phyloP scores from a whole-genome alignment of 2,888 invertebrate species.

The Zaprionus lineosus region DNA sequence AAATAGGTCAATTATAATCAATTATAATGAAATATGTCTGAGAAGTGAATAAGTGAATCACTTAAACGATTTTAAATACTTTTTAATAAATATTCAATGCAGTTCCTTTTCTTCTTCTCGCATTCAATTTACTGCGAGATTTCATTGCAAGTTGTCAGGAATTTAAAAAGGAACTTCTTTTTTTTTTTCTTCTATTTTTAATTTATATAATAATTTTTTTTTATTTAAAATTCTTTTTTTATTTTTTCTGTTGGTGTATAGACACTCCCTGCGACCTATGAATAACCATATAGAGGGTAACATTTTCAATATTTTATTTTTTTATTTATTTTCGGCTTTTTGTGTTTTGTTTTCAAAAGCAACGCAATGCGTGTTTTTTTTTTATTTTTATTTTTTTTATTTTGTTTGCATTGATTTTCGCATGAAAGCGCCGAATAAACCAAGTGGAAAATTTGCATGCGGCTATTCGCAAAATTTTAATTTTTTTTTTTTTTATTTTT shows the following conservation, averaged over 20 bases:
- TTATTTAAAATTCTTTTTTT: not conserved
- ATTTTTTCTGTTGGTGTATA: not conserved
- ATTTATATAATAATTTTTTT: no score
- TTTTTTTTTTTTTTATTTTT: slow-evolving; percentile 29
- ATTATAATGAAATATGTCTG: no score
- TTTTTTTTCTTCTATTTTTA: no score
- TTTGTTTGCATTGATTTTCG: slow-evolving; percentile 77
- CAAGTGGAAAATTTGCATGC: slow-evolving; percentile 80
- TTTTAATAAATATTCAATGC: no score
- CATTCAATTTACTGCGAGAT: no score
- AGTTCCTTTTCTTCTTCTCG: no score
- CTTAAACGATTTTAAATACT: no score
- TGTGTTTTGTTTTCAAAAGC: slow-evolving; percentile 37
- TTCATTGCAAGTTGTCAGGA: no score
- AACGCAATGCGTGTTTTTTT: slow-evolving; percentile 25
- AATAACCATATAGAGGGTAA: slow-evolving; percentile 24
- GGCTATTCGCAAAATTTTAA: slow-evolving; percentile 29
- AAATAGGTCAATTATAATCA: no score
- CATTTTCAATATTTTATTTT: slow-evolving; percentile 28
- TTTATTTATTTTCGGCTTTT: not conserved
- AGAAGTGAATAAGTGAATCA: no score
- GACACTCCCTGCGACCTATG: slow-evolving; percentile 2
- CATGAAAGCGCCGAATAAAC: slow-evolving; percentile 80
- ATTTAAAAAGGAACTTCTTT: no score
- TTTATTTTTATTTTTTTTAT: slow-evolving; percentile 39